Evolutionary conservation across 1,140 invertebrate genomes (phyloP).

Genomic region (Drosophila micromelanica): DNA sequence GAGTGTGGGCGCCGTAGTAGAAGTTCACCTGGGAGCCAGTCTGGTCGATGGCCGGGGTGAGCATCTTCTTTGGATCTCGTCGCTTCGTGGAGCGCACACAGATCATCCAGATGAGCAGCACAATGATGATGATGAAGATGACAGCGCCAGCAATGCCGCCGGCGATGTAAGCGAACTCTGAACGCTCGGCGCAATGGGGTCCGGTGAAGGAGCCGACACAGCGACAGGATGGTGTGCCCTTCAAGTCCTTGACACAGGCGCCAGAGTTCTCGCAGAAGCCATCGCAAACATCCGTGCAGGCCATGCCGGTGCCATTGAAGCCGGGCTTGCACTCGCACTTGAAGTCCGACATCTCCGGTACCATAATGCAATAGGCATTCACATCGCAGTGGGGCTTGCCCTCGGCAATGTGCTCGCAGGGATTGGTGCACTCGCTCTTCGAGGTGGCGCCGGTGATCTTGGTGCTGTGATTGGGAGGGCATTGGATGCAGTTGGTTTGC

Average conservation of each 20-base stretch:
- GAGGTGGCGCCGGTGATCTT: slow-evolving; percentile 90
- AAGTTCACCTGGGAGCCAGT: slow-evolving; percentile 97
- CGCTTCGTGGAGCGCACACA: slow-evolving; percentile 93
- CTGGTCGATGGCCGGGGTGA: slow-evolving; percentile 93
- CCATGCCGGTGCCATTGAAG: slow-evolving; percentile 94
- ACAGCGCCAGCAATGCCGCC: slow-evolving; percentile 96
- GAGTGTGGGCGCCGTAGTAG: slow-evolving; percentile 95
- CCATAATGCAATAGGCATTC: slow-evolving; percentile 95
- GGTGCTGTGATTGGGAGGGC: slow-evolving; percentile 96
- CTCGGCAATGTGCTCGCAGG: slow-evolving; percentile 90
- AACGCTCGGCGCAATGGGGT: slow-evolving; percentile 95
- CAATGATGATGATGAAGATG: slow-evolving; percentile 95
- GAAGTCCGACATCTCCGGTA: slow-evolving; percentile 93
- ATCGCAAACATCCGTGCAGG: slow-evolving; percentile 93
- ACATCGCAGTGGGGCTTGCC: slow-evolving; percentile 93
- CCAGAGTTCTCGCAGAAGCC: slow-evolving; percentile 96
- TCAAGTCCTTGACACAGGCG: slow-evolving; percentile 93
- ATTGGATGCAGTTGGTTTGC: slow-evolving; percentile 94
- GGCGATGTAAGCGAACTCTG: slow-evolving; percentile 97
- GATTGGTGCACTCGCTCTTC: slow-evolving; percentile 94
- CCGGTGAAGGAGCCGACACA: slow-evolving; percentile 96
- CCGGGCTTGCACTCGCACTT: slow-evolving; percentile 97
- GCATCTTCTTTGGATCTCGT: slow-evolving; percentile 94
- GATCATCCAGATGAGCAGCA: slow-evolving; percentile 98
- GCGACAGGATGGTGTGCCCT: slow-evolving; percentile 93